Percentiles rank a stretch among this genome's conserved stretches.
Evolutionary conservation across 2,113 vertebrate species (phyloP).

Genomic region (Chaetorhynchus papuensis): DNA sequence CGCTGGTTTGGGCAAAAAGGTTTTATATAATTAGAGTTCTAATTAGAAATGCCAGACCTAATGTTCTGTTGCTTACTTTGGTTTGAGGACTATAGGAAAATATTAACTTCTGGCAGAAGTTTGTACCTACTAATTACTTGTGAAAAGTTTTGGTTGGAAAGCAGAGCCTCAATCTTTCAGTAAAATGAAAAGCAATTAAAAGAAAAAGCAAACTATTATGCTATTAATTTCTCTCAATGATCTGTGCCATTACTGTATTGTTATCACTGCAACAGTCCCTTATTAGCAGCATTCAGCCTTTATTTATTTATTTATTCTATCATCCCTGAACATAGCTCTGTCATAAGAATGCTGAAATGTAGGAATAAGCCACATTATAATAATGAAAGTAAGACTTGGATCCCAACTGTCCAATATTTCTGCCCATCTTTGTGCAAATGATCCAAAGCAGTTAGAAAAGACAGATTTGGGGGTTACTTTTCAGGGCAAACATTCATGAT

Average conservation of each 20-base stretch:
- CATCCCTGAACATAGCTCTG: not conserved
- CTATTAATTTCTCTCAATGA: not conserved
- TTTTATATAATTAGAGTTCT: constrained; percentile 55
- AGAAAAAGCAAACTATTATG: not conserved
- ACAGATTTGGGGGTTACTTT: not conserved
- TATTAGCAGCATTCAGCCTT: not conserved
- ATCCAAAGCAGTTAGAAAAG: not conserved
- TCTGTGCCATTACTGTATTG: not conserved
- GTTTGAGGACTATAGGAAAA: constrained; percentile 33
- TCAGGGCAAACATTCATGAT: not conserved
- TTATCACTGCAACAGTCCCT: not conserved
- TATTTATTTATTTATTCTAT: not conserved
- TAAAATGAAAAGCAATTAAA: constrained; percentile 36
- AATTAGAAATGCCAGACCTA: constrained; percentile 68
- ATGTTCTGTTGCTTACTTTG: constrained; percentile 54
- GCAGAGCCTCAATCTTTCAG: constrained; percentile 9
- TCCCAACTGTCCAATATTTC: not conserved
- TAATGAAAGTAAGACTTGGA: not conserved
- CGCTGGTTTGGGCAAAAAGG: constrained; percentile 57
- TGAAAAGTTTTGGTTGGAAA: constrained; percentile 46
- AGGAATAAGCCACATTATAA: not conserved
- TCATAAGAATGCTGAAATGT: not conserved
- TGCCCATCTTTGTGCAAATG: not conserved
- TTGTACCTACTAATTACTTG: constrained; percentile 11
- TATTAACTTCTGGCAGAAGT: constrained; percentile 49